phyloP scores from a whole-genome alignment of 2,113 vertebrate genomes.

The Pomatorhinus ruficollis region DNA sequence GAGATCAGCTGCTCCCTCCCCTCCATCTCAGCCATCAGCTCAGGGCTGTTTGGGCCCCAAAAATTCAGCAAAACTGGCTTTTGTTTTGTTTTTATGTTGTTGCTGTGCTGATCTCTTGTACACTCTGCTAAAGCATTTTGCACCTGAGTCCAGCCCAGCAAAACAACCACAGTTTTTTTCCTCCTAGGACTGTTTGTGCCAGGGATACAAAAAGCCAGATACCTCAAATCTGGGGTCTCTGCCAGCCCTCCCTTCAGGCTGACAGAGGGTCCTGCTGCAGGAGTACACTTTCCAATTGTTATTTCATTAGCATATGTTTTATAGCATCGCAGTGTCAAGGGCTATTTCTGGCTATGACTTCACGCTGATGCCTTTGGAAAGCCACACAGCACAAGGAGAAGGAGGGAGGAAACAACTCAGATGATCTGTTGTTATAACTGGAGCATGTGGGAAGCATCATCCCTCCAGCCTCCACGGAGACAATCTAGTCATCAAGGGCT shows the following conservation, averaged over 20 bases:
- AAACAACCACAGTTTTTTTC: background rate
- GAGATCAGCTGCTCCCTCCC: background rate
- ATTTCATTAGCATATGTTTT: constrained; percentile 63
- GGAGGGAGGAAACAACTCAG: constrained; percentile 31
- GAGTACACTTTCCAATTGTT: constrained; percentile 50
- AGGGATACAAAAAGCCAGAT: constrained; percentile 33
- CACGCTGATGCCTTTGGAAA: constrained; percentile 45
- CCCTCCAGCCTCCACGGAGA: background rate
- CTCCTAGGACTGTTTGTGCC: background rate
- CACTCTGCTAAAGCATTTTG: background rate
- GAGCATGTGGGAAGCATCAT: constrained; percentile 54
- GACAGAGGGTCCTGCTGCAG: constrained; percentile 44
- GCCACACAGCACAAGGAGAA: constrained; percentile 1
- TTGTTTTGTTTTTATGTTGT: background rate
- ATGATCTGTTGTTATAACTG: constrained; percentile 18
- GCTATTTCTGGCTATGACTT: constrained; percentile 65
- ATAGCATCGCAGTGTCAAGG: background rate
- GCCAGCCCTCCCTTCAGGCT: constrained; percentile 35
- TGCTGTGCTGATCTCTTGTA: accelerated
- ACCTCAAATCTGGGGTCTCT: background rate
- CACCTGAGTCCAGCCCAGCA: background rate
- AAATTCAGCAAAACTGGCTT: background rate
- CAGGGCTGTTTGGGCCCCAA: background rate
- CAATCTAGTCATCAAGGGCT: background rate
- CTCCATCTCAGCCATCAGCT: background rate